Conservation (phyloP, 2,113 vertebrate genomes). For the Sebastes fasciatus region DNA sequence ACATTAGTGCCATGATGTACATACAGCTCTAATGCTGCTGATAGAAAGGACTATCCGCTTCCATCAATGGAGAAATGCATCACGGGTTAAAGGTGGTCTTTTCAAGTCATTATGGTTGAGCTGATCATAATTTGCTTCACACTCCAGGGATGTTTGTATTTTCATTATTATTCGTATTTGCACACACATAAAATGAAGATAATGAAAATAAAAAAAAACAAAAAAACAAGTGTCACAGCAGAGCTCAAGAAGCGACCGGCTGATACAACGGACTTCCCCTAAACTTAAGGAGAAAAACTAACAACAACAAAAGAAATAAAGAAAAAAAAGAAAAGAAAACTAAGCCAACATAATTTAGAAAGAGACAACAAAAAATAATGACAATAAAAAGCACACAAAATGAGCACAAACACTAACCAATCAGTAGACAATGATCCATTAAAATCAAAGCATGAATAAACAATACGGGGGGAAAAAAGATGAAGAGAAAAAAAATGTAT, state of each 20-base stretch:
- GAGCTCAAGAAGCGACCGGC: not conserved
- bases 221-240: not conserved
- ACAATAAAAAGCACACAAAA: too few relatives aligned
- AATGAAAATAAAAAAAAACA: too few relatives aligned
- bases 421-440: too few relatives aligned
- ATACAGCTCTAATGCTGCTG: not conserved
- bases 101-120: not conserved
- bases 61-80: conserved; percentile 11
- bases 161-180: not conserved
- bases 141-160: not conserved
- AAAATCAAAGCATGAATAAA: too few relatives aligned
- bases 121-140: conserved; percentile 24
- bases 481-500: too few relatives aligned
- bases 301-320: not conserved
- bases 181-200: not conserved
- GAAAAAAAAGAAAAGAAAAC: not conserved
- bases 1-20: not conserved
- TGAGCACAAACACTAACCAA: too few relatives aligned
- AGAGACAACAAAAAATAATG: too few relatives aligned
- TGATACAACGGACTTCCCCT: not conserved
- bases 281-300: not conserved
- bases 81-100: conserved; percentile 13
- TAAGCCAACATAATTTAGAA: not conserved
- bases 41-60: not conserved
- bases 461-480: too few relatives aligned